Base-by-base conservation (phyloP, 2,113 vertebrate genomes). In the Orientallactaga bullata region DNA sequence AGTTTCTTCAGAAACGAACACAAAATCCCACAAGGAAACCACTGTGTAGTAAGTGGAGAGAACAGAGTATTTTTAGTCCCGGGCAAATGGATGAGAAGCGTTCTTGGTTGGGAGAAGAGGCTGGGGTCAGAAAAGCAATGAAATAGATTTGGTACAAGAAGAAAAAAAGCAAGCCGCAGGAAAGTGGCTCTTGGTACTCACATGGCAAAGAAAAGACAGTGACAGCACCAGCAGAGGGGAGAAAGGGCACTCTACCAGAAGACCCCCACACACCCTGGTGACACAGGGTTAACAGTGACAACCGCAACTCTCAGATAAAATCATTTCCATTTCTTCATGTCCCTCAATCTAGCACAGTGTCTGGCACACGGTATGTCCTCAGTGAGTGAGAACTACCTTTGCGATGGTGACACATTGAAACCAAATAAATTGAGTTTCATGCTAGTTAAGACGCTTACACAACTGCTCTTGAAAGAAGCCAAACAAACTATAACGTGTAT, bases 381-480 rank as follows among this genome's bases (percentile, higher is more conserved):
- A 10, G 20, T 73, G 86, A 90, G 66, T 77, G 60, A 95, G 28
- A 85, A 77, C 78, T 89, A n/a, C 74, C 21, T 68, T 20, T 63
- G 72, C 24, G 55, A 88, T 24, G 26, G 2, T 58, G 61, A 94
- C 35, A 37, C 15, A 65, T 8, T 3, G 5, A 89, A 94, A 85
- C 58, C 88, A 94, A 83, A 88, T 35, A 81, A 91, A 94, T 66
- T 65, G 28, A 94, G 88, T 89, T 94, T 93, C 88, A 89, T 78
- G 88, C 81, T 79, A 66, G 81, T 84, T 93, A 94, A 95, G 90
- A 78, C 28, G 65, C 28, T 82, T 51, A 95, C 94, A 87, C 82
- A 95, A 91, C 81, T 89, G 81, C 11, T 83, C 94, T 85, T 90
- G 82, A 82, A 93, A 93, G 94, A 91, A 90, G 80, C 87, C 65